phyloP scores from a whole-genome alignment of 2,888 invertebrate genomes.

The Drosophila quinaria region DNA sequence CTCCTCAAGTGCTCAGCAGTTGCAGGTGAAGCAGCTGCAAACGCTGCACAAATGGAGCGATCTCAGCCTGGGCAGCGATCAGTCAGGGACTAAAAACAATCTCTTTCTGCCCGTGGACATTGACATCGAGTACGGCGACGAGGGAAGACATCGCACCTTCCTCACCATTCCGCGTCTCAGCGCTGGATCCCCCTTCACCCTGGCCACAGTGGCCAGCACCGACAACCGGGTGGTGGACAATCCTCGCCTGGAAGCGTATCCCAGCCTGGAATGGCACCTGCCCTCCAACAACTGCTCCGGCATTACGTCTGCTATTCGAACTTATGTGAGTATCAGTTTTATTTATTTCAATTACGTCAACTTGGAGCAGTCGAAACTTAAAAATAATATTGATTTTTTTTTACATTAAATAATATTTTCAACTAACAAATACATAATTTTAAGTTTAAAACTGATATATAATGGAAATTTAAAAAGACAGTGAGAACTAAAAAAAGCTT shows the following conservation, averaged over 20 bases:
- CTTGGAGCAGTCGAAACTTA: no score
- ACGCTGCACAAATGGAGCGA: constrained; percentile 89
- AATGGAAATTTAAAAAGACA: no score
- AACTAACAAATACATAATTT: no score
- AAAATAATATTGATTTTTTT: no score
- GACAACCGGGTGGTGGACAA: constrained; percentile 73
- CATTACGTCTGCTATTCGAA: constrained; percentile 91
- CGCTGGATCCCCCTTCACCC: constrained; percentile 89
- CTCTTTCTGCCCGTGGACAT: constrained; percentile 87
- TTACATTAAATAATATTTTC: no score
- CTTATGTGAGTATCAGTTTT: constrained; percentile 87
- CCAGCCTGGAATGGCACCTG: constrained; percentile 89
- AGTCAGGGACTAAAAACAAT: constrained; percentile 86
- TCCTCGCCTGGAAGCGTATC: constrained; percentile 88
- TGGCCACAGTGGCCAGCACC: constrained; percentile 88
- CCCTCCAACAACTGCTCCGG: constrained; percentile 88
- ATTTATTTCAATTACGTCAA: no score
- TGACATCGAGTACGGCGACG: constrained; percentile 83
- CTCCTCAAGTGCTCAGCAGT: constrained; percentile 34
- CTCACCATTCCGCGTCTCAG: constrained; percentile 91
- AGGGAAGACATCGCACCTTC: constrained; percentile 88
- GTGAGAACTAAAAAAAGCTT: no score
- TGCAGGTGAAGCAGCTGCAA: constrained; percentile 83
- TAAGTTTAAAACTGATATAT: no score
- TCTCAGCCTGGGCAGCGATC: constrained; percentile 88